These are phyloP conservation scores for Phylloscopus collybita DNA, from an alignment of 2,797 vertebrate genomes.

Conservation along the genomic window DNA sequence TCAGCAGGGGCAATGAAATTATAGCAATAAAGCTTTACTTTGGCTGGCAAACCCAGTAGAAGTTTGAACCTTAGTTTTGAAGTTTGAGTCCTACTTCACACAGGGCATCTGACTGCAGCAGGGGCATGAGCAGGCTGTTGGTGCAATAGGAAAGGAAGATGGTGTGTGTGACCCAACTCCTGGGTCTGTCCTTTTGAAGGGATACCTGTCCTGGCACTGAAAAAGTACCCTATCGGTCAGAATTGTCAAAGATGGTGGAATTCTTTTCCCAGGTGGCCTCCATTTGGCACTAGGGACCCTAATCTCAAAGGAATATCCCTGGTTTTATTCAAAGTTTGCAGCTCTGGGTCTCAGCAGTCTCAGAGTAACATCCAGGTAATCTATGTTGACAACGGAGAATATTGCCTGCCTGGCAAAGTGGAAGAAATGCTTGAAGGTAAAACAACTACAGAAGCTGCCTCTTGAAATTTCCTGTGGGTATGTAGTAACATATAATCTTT, in stretches of 20 bases:
- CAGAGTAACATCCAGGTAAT: background rate
- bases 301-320: background rate
- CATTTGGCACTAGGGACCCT: background rate
- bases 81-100: background rate
- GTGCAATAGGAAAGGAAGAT: background rate
- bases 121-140: background rate
- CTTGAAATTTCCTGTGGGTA: background rate
- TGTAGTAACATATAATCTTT: constrained; percentile 2
- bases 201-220: background rate
- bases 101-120: background rate
- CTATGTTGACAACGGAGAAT: background rate
- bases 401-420: background rate
- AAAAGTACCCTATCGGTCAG: background rate
- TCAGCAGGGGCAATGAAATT: background rate
- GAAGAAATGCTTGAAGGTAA: background rate
- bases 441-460: background rate
- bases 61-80: background rate
- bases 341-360: background rate
- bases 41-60: background rate
- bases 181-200: background rate
- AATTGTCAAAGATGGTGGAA: background rate
- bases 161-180: background rate
- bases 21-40: background rate
- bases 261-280: background rate
- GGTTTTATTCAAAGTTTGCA: background rate